Percentiles rank a stretch among this genome's conserved stretches.
phyloP scores from a whole-genome alignment of 53 echinoderm and acorn worm genomes.

The Paelopatides confundens region DNA sequence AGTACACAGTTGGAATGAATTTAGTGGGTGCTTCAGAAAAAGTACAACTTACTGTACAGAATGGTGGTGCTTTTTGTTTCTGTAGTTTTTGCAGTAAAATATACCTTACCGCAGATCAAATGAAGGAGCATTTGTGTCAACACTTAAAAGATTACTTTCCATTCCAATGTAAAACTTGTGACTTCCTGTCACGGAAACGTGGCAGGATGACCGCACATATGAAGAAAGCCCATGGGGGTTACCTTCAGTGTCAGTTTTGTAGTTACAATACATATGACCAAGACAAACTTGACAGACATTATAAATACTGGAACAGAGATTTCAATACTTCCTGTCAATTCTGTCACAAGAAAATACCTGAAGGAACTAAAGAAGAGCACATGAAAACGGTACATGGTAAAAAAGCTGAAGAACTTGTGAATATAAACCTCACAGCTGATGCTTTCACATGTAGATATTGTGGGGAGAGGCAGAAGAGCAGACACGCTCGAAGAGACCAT shows the following conservation, averaged over 20 bases:
- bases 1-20: background rate
- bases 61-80: background rate
- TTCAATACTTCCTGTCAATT: slow-evolving; percentile 38
- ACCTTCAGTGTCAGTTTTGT: background rate
- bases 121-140: slow-evolving; percentile 15
- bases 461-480: slow-evolving; percentile 20
- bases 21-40: slow-evolving; percentile 7
- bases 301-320: slow-evolving; percentile 37
- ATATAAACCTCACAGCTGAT: slow-evolving; percentile 33
- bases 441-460: slow-evolving; percentile 43
- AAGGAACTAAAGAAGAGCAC: slow-evolving; percentile 39
- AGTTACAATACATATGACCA: slow-evolving; percentile 28
- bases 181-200: slow-evolving; percentile 4
- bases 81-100: slow-evolving; percentile 14
- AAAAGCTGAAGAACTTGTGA: slow-evolving; percentile 16
- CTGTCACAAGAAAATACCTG: slow-evolving; percentile 23
- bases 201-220: slow-evolving; percentile 34
- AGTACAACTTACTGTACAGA: slow-evolving; percentile 6
- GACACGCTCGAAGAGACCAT: slow-evolving; percentile 33
- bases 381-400: slow-evolving; percentile 33
- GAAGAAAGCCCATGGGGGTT: slow-evolving; percentile 33
- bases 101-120: background rate
- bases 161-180: slow-evolving; percentile 26
- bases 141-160: slow-evolving; percentile 13
- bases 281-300: slow-evolving; percentile 28